Evolutionary conservation across 2,797 vertebrate genomes (phyloP), one percentile per base, ranked within the genome.

Genomic region (Lepilemur septentrionalis): DNA sequence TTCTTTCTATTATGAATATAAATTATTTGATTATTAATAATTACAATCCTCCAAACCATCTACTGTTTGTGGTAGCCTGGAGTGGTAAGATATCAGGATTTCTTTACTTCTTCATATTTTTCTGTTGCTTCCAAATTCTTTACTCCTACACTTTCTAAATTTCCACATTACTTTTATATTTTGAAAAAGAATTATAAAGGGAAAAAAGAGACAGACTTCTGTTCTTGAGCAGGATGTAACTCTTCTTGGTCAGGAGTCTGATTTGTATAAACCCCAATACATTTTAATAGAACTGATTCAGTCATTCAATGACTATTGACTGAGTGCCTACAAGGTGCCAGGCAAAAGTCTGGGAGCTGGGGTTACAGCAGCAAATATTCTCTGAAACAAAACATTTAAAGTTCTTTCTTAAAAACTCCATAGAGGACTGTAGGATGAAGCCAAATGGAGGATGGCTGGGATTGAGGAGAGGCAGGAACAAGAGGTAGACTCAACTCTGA

Each of bases 211-310:
- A 61, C 28, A 91, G 35, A 69, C 43, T 93, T 86, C 41, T 50
- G 28, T 65, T 73, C 65, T 52, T 69, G 50, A 86, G 81, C 59
- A 69, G 59, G 57, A 59, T 9, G 9, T 46, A 86, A 73, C 38
- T 72, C 46, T 94, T 96, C 17, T 84, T 70, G 76, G 50, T 83
- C 43, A 88, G 84, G 55, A 76, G 41, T 84, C 43, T 76, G 55
- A 75, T 75, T 91, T 30, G 7, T 91, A 65, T 61, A 59, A 89
- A 57, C 38, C 22, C 61, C 41, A 86, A 48, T 63, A 90, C 5
- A 91, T 88, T 61, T 89, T 63, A 80, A 92, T 61, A 87, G 30
- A 70, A 93, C 52, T 3, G 6, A 73, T 81, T 95, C 38, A 85
- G 35, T 57, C 38, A 52, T 38, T 85, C 35, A 22, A 15, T 92